Percentiles rank a stretch among this genome's conserved stretches.
Evolutionary conservation across 37 sponge, comb jelly and placozoan genomes (phyloP).

Genomic region (Bolinopsis microptera): DNA sequence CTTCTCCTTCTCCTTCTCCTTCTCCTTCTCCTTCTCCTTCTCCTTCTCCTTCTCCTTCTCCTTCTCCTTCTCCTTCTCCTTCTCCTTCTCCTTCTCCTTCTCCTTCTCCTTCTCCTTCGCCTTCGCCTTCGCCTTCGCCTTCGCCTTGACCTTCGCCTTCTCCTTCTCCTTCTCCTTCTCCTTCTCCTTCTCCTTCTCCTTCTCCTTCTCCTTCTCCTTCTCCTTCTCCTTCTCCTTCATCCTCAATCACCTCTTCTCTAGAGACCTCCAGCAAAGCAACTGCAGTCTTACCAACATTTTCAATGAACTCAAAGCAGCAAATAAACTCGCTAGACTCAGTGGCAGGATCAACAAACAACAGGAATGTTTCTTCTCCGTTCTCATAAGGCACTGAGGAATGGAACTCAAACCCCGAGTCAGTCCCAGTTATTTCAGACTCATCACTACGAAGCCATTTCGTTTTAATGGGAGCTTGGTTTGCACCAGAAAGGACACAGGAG

Average conservation of each 20-base stretch:
- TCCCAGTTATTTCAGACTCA: background rate
- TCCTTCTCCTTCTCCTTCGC: too few species aligned
- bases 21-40: background rate
- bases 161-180: background rate
- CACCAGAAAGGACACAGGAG: background rate
- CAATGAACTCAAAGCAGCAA: background rate
- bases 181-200: background rate
- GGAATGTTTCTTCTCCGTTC: background rate
- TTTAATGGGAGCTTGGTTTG: background rate
- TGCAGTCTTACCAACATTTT: background rate
- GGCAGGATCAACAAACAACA: background rate
- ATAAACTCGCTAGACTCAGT: background rate
- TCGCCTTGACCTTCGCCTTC: too few species aligned
- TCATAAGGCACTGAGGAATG: background rate
- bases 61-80: background rate
- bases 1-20: background rate
- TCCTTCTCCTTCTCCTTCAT: background rate
- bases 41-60: background rate
- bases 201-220: background rate
- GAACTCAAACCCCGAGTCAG: background rate
- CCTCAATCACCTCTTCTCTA: background rate
- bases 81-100: background rate
- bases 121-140: too few species aligned
- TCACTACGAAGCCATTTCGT: background rate
- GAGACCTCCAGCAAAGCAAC: background rate